Evolutionary conservation across 2,113 vertebrate genomes (phyloP).

Genomic region (Anarhynchus alexandrinus): DNA sequence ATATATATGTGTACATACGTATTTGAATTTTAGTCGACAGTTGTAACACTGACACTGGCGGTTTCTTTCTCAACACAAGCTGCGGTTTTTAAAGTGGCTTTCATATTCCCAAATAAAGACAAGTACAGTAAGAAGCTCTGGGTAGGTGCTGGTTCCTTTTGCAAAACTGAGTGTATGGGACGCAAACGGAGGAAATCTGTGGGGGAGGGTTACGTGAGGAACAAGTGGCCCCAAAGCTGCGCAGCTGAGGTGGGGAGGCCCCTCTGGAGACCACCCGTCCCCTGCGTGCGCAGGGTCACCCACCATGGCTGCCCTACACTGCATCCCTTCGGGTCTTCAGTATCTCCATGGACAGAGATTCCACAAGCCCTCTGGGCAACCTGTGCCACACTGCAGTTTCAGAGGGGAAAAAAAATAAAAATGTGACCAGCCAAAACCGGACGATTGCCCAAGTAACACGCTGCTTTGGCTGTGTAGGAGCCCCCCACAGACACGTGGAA

Average conservation of each 20-base stretch:
- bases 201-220: neutral
- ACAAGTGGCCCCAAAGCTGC: fast-evolving
- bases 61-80: neutral
- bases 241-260: neutral
- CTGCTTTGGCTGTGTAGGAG: neutral
- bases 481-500: neutral
- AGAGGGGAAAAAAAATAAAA: neutral
- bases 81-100: conserved; percentile 56
- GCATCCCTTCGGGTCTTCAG: fast-evolving
- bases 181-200: neutral
- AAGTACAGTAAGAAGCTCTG: conserved; percentile 73
- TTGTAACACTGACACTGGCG: neutral
- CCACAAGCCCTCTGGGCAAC: neutral
- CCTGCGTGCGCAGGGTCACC: neutral
- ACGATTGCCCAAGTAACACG: no score
- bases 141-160: neutral
- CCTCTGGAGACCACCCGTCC: neutral
- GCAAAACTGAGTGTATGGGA: neutral
- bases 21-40: neutral
- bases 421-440: neutral
- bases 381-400: neutral
- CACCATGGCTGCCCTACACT: neutral
- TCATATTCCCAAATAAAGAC: conserved; percentile 81
- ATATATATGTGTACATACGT: neutral
- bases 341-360: neutral